Evolutionary conservation across 2,888 invertebrate species (phyloP), one percentile per base, ranked within the genome.

Genomic region (Tachina fera): DNA sequence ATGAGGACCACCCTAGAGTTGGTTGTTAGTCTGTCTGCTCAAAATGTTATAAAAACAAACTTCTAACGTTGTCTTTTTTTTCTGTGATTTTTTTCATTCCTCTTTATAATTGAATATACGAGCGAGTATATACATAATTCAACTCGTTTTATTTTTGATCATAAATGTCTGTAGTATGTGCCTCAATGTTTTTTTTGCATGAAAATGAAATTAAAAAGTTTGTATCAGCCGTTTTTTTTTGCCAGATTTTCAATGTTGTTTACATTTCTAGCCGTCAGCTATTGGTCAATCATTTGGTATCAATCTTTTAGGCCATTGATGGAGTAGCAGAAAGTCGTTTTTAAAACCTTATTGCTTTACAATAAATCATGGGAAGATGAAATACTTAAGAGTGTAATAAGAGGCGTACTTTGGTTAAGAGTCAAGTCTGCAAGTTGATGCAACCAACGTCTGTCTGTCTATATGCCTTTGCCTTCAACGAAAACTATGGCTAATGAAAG

Each of bases 211-310:
- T 79, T 82, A 80, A 85, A 75, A 85, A 63, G 70, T 75, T 76
- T 63, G n/a, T 58, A 61, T 61, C 31, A 31, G 31, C 6, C 31
- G 6, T n/a, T 51, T 60, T 76, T 51, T 58, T 74, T 70, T 49
- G 16, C 10, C 49, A 49, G 65, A 81, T 75, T 71, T 84, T 71
- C 78, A 78, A 74, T 70, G 82, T 82, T 82, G 85, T 79, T 85
- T 79, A 79, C 82, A 82, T 82, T 85, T 82, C 60, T 78, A 74
- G 81, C 85, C 85, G 74, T 75, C 76, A 85, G 85, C 85, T 85
- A 85, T 85, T 85, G 85, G 85, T 85, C 85, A 85, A 85, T 85
- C 85, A 85, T 71, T 82, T 85, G 75, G 75, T 56, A 82, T 82
- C 65, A 78, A 85, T 85, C 85, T 82, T 51, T 77, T 22, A 16